Evolutionary conservation across 2,113 vertebrate species (phyloP).

Genomic region (Rutilus rutilus): DNA sequence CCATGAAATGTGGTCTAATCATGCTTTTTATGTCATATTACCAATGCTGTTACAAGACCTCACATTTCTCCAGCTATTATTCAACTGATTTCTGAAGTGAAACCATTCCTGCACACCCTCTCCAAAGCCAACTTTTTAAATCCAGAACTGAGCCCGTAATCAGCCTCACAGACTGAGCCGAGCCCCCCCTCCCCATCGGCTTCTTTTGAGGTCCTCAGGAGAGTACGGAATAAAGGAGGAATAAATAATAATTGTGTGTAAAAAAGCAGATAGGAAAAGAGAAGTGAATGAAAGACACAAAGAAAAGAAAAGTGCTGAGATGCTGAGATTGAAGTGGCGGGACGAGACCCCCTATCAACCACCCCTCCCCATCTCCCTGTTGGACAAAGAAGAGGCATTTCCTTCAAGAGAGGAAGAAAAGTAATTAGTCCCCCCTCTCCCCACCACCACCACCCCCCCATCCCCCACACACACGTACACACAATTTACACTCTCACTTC

Average conservation of each 20-base stretch:
- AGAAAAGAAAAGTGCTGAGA: slow-evolving; percentile 52
- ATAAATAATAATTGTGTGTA: slow-evolving; percentile 11
- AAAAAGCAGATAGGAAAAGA: slow-evolving; percentile 40
- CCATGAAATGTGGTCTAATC: slow-evolving; percentile 47
- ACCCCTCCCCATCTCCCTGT: slow-evolving; percentile 7
- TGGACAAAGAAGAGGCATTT: slow-evolving; percentile 51
- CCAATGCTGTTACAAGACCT: slow-evolving; percentile 42
- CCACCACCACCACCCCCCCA: background rate
- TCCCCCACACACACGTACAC: slow-evolving; percentile 16
- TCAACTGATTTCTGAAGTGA: slow-evolving; percentile 37
- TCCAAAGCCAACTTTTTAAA: slow-evolving; percentile 36
- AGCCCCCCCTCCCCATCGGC: background rate
- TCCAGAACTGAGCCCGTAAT: slow-evolving; percentile 25
- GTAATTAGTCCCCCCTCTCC: slow-evolving; percentile 51
- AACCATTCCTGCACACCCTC: background rate
- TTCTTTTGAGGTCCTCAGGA: slow-evolving; percentile 14
- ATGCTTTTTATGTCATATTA: slow-evolving; percentile 41
- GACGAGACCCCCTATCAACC: slow-evolving; percentile 40
- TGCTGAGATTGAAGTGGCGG: slow-evolving; percentile 52
- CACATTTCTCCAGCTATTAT: slow-evolving; percentile 41
- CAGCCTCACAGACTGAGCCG: background rate
- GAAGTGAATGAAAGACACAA: slow-evolving; percentile 48
- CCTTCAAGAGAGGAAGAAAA: slow-evolving; percentile 54
- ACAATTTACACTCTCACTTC: slow-evolving; percentile 53
- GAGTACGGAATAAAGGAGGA: slow-evolving; percentile 8